Evolutionary conservation across 2,797 vertebrate genomes (phyloP).

Genomic region (Paguma larvata): DNA sequence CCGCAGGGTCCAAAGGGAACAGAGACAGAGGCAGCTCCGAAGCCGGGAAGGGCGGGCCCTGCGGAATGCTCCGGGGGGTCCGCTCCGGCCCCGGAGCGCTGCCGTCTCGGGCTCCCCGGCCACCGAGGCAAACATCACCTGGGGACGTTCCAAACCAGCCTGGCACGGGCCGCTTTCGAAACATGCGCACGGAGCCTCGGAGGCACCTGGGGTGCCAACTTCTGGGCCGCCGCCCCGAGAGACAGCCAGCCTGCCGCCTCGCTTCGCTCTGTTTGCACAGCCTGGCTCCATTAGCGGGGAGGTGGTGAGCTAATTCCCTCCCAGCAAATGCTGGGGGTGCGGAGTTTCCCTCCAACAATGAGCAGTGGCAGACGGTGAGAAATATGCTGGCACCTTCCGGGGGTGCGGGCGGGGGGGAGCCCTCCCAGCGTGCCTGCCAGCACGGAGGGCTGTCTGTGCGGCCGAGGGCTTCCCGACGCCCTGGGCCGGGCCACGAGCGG

Average conservation of each 20-base stretch:
- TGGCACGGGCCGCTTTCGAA: background rate
- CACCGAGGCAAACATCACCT: background rate
- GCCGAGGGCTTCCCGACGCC: background rate
- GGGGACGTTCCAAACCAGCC: constrained; percentile 7
- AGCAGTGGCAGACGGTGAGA: constrained; percentile 73
- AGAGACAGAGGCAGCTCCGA: background rate
- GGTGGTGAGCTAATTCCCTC: constrained; percentile 80
- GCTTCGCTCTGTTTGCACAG: constrained; percentile 71
- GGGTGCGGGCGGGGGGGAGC: background rate
- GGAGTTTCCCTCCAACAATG: constrained; percentile 74
- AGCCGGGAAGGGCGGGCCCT: background rate
- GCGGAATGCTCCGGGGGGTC: background rate
- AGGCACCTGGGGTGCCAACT: constrained; percentile 69
- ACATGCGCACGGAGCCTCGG: background rate
- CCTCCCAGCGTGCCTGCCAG: background rate
- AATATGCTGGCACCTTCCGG: constrained; percentile 73
- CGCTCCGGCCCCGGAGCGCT: background rate
- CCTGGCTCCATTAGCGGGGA: constrained; percentile 76
- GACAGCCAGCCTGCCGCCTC: constrained; percentile 30
- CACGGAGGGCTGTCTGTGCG: background rate
- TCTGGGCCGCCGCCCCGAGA: constrained; percentile 59
- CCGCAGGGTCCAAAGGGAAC: no score
- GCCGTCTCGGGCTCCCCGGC: background rate
- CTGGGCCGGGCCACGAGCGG: background rate
- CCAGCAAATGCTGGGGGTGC: constrained; percentile 68